A percentile compares a stretch with the other conserved stretches of the same genome.
phyloP scores from a whole-genome alignment of 2,797 vertebrate species.

The Dendrocincla tyrannina region DNA sequence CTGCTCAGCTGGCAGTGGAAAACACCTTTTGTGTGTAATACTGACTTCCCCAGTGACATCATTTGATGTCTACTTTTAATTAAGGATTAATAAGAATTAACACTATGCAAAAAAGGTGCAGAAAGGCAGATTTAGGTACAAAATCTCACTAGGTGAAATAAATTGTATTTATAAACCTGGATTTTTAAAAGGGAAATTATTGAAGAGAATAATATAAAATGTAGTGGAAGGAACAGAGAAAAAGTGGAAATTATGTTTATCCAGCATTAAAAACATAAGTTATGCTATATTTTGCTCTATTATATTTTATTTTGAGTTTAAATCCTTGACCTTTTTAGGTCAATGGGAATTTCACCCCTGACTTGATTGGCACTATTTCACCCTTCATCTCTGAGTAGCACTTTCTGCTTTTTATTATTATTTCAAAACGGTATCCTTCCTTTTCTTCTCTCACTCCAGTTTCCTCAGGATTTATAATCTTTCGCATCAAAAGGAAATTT shows the following conservation, averaged over 20 bases:
- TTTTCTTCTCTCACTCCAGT: neutral
- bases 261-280: neutral
- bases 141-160: neutral
- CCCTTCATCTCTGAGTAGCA: neutral
- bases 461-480: constrained; percentile 20
- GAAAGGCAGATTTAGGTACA: neutral
- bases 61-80: neutral
- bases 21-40: neutral
- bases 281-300: neutral
- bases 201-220: neutral
- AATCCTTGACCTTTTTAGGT: neutral
- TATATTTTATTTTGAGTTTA: neutral
- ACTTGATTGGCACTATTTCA: neutral
- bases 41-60: neutral
- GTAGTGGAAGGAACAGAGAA: neutral
- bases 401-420: constrained; percentile 22
- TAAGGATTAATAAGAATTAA: neutral
- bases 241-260: neutral
- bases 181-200: neutral
- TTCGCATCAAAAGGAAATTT: constrained; percentile 6
- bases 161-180: neutral
- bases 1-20: neutral
- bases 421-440: neutral
- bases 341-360: neutral
- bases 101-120: neutral